Percentiles rank a stretch among this genome's conserved stretches.
Evolutionary conservation across 2,113 vertebrate species (phyloP).

Genomic region (Pachycephala philippinensis): DNA sequence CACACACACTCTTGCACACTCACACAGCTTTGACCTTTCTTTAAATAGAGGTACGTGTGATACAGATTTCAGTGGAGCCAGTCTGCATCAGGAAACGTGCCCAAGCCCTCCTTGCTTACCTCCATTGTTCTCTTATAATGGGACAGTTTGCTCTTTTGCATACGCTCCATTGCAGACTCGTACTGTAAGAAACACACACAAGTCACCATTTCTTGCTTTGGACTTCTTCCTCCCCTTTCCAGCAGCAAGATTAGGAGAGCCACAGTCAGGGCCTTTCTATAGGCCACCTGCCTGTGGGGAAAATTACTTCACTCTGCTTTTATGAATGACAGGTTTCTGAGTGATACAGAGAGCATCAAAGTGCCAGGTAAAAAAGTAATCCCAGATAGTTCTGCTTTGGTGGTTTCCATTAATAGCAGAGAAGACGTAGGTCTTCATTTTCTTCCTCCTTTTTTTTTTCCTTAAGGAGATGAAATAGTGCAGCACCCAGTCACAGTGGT

Average conservation of each 20-base stretch:
- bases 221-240: not conserved
- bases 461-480: not conserved
- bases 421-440: not conserved
- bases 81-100: not conserved
- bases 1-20: not conserved
- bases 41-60: not conserved
- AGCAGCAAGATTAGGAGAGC: not conserved
- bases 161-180: constrained; percentile 84
- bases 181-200: constrained; percentile 75
- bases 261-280: not conserved
- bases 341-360: not conserved
- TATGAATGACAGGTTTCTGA: not conserved
- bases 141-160: constrained; percentile 89
- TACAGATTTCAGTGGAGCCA: not conserved
- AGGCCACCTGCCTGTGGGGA: not conserved
- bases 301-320: not conserved
- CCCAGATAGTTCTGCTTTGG: not conserved
- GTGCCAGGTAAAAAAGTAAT: not conserved
- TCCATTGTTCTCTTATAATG: constrained; percentile 91
- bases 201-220: not conserved
- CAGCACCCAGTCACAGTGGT: not conserved
- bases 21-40: not conserved
- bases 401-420: not conserved
- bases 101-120: constrained; percentile 68
- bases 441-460: not conserved